Evolutionary conservation across 2,797 vertebrate species (phyloP).

Genomic region (Heliangelus exortis): DNA sequence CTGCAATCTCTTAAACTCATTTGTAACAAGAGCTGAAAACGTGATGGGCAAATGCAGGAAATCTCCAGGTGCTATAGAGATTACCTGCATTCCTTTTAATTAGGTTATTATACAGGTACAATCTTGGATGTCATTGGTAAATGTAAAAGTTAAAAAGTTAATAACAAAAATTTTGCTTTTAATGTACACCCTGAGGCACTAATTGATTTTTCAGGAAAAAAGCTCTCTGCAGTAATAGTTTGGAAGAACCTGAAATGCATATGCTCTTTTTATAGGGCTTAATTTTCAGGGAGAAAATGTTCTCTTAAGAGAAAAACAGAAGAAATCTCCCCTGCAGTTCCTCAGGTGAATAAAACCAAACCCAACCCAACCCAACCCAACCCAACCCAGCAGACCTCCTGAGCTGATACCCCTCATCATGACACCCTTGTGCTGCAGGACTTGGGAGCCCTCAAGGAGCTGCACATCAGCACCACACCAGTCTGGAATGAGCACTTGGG

Average conservation of each 20-base stretch:
- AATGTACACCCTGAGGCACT: neutral
- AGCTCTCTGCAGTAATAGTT: neutral
- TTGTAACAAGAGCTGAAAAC: too few species aligned
- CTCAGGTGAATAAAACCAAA: neutral
- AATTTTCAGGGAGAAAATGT: neutral
- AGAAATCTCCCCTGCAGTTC: neutral
- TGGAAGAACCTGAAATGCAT: neutral
- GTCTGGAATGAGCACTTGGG: neutral
- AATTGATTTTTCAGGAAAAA: neutral
- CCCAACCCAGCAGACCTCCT: neutral
- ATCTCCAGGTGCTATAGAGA: too few species aligned
- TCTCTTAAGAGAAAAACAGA: neutral
- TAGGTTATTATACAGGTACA: neutral
- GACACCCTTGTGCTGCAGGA: accelerated
- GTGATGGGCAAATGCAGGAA: too few species aligned
- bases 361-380: neutral
- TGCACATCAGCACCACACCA: accelerated
- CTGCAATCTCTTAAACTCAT: too few species aligned
- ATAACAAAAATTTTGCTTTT: neutral
- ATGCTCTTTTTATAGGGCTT: neutral
- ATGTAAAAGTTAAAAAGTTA: neutral
- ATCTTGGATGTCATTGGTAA: neutral
- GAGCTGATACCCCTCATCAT: neutral
- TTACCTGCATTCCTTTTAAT: too few species aligned
- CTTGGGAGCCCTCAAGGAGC: neutral